These are phyloP conservation scores for Mayetiola destructor DNA, from an alignment of 2,888 invertebrate species.

Conservation along the genomic window DNA sequence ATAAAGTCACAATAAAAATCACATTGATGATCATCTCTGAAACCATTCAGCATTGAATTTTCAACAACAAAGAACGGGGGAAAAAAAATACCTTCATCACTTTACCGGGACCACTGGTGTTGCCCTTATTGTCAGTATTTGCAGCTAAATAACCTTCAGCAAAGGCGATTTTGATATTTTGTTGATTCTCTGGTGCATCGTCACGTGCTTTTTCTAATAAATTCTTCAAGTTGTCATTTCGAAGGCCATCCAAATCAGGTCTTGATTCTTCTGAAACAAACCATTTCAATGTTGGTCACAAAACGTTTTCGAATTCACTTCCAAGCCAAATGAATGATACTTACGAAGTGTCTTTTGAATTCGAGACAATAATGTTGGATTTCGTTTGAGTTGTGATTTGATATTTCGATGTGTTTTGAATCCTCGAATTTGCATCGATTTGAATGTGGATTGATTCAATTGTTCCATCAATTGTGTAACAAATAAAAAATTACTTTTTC, in stretches of 20 bases:
- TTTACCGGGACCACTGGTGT: conserved; percentile 39
- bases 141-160: conserved; percentile 82
- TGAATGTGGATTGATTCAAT: conserved; percentile 20
- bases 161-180: conserved; percentile 73
- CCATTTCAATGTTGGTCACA: background rate
- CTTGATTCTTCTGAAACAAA: background rate
- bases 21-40: too few species aligned
- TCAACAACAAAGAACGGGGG: too few species aligned
- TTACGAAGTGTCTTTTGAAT: conserved; percentile 42
- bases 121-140: conserved; percentile 36
- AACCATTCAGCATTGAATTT: too few species aligned
- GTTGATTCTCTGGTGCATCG: conserved; percentile 24
- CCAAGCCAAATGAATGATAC: conserved; percentile 12
- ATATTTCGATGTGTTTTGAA: conserved; percentile 69
- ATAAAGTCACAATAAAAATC: too few species aligned
- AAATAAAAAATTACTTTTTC: background rate
- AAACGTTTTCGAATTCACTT: too few species aligned
- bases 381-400: conserved; percentile 53
- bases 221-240: conserved; percentile 16
- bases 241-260: background rate
- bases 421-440: conserved; percentile 45
- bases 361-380: conserved; percentile 53
- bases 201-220: conserved; percentile 18
- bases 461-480: conserved; percentile 19
- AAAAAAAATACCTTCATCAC: too few species aligned